These are phyloP conservation scores for Acipenser oxyrinchus DNA, from an alignment of 2,797 vertebrate species.

Conservation along the genomic window DNA sequence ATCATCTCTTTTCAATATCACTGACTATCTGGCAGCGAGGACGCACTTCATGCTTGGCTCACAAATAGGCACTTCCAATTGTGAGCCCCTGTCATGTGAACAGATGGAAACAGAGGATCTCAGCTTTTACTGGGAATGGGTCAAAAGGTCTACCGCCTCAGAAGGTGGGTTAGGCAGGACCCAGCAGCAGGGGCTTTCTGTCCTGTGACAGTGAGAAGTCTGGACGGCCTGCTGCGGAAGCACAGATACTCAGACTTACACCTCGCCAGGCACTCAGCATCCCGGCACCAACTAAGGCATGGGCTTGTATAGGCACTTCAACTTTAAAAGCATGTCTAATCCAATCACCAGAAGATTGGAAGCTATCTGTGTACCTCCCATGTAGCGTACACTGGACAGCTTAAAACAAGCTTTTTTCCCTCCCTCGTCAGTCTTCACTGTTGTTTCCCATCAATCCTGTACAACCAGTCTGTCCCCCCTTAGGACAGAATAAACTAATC, in stretches of 20 bases:
- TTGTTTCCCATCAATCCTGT: conserved; percentile 44
- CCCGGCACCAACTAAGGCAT: conserved; percentile 46
- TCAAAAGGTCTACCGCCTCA: conserved; percentile 35
- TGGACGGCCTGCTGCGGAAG: conserved; percentile 45
- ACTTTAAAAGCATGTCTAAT: conserved; percentile 70
- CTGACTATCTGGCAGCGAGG: conserved; percentile 28
- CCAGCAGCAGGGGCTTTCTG: conserved; percentile 35
- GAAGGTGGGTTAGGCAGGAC: conserved; percentile 32
- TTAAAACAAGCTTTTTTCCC: conserved; percentile 36
- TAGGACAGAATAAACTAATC: conserved; percentile 54
- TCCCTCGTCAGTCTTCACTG: conserved; percentile 44
- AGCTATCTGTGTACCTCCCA: conserved; percentile 63
- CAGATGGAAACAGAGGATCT: conserved; percentile 47
- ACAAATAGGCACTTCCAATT: conserved; percentile 36
- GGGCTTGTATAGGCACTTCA: conserved; percentile 52
- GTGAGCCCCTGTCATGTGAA: conserved; percentile 40
- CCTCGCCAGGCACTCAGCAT: conserved; percentile 50
- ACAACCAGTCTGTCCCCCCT: conserved; percentile 38
- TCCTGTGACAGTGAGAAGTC: conserved; percentile 36
- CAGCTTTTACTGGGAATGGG: conserved; percentile 41
- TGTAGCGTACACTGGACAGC: conserved; percentile 53
- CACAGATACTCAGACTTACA: conserved; percentile 34
- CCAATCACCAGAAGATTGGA: conserved; percentile 60
- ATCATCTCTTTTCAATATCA: conserved; percentile 13
- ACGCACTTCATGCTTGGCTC: conserved; percentile 37